A percentile compares a stretch with the other conserved stretches of the same genome.
These are phyloP conservation scores for Oenanthe melanoleuca DNA, from an alignment of 2,113 vertebrate species.

Conservation along the genomic window DNA sequence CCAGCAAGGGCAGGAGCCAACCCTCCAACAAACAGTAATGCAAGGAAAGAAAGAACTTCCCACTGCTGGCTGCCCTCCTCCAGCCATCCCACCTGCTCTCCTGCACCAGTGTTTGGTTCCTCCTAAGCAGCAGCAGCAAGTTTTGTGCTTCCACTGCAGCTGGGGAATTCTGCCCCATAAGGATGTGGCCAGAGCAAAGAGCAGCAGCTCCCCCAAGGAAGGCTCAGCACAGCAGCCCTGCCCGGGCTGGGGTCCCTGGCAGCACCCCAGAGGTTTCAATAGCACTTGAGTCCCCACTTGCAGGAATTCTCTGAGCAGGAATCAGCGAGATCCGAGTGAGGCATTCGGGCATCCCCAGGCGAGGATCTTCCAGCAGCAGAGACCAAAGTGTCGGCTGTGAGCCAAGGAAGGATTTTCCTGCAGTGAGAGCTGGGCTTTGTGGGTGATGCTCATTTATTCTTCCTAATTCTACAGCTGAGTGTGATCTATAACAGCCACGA, in stretches of 20 bases:
- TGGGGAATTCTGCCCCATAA: not conserved
- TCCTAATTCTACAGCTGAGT: not conserved
- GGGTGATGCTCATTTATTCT: not conserved
- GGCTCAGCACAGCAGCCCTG: not conserved
- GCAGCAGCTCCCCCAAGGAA: not conserved
- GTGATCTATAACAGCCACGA: not conserved
- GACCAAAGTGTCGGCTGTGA: not conserved
- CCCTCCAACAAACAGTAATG: not conserved
- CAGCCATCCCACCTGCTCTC: not conserved
- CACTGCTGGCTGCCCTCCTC: not conserved
- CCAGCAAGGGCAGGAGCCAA: not conserved
- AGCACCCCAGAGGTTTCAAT: not conserved
- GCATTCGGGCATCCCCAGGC: rapidly evolving
- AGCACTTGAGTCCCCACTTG: not conserved
- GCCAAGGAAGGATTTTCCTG: not conserved
- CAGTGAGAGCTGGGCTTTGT: not conserved
- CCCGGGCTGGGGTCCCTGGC: not conserved
- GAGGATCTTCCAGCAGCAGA: not conserved
- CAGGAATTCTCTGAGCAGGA: not conserved
- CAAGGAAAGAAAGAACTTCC: not conserved
- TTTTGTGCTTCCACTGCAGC: not conserved
- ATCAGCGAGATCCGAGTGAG: rapidly evolving
- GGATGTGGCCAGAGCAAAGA: rapidly evolving
- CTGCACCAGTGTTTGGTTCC: not conserved
- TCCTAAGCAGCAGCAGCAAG: not conserved